Evolutionary conservation across 1,140 invertebrate genomes (phyloP).

Genomic region (Elymnias hypermnestra): DNA sequence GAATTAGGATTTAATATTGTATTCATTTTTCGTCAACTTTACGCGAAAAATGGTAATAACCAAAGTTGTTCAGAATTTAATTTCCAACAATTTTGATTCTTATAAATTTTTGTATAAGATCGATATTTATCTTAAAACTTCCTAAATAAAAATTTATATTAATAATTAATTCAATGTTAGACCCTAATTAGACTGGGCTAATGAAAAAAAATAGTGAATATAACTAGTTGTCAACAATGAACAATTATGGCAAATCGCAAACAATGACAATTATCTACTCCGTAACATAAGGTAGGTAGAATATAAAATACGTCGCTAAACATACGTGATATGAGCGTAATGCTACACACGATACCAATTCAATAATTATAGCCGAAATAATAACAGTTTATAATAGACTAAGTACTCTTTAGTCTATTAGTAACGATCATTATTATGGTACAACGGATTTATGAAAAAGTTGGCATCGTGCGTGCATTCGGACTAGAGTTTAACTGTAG

Average conservation of each 20-base stretch:
- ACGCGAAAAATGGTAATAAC: no score
- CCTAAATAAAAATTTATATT: no score
- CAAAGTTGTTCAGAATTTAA: no score
- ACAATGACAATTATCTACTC: conserved; percentile 51
- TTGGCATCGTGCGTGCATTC: conserved; percentile 37
- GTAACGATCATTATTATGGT: background rate
- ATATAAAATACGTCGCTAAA: conserved; percentile 49
- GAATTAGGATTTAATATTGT: no score
- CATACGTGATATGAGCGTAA: conserved; percentile 47
- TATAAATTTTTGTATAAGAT: no score
- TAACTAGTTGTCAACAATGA: conserved; percentile 61
- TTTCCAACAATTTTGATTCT: no score
- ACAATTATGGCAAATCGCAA: conserved; percentile 65
- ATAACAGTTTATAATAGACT: no score
- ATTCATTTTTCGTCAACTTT: no score
- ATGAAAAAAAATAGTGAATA: conserved; percentile 48
- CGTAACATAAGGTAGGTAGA: conserved; percentile 44
- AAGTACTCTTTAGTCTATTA: no score
- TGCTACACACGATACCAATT: conserved; percentile 34
- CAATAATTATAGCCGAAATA: conserved; percentile 9
- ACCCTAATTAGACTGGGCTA: no score
- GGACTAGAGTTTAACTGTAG: conserved; percentile 68
- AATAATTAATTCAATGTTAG: conserved; percentile 31
- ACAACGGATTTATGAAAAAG: background rate
- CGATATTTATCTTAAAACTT: no score